A percentile compares a stretch with the other conserved stretches of the same genome.
phyloP scores from a whole-genome alignment of 2,797 vertebrate genomes.

The Anableps anableps region DNA sequence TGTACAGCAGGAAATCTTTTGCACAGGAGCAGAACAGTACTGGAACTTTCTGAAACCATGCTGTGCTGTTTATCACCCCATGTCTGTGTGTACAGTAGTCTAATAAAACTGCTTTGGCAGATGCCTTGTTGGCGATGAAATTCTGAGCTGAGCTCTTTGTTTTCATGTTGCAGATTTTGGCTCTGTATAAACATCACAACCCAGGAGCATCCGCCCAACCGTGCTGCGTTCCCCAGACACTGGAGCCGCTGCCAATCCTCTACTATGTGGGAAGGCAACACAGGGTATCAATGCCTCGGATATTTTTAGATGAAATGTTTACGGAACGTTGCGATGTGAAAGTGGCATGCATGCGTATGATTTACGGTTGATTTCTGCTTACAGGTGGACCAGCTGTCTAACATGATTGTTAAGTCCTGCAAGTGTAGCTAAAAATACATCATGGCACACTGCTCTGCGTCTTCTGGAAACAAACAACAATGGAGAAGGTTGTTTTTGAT shows the following conservation, averaged over 20 bases:
- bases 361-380: slow-evolving; percentile 47
- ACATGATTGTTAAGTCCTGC: slow-evolving; percentile 92
- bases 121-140: not conserved
- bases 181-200: slow-evolving; percentile 92
- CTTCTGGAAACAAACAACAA: slow-evolving; percentile 31
- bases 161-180: slow-evolving; percentile 83
- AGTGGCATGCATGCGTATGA: slow-evolving; percentile 4
- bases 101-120: not conserved
- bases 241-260: slow-evolving; percentile 89
- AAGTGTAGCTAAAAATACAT: slow-evolving; percentile 87
- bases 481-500: slow-evolving; percentile 31
- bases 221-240: slow-evolving; percentile 88
- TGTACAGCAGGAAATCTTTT: no score
- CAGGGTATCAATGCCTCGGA: slow-evolving; percentile 71
- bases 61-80: not conserved
- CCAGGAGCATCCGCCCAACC: slow-evolving; percentile 92
- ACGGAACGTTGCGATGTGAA: slow-evolving; percentile 3
- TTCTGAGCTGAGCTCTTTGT: not conserved
- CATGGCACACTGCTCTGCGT: slow-evolving; percentile 17
- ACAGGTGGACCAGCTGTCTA: slow-evolving; percentile 91
- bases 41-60: no score
- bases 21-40: no score
- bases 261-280: slow-evolving; percentile 91
- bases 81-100: not conserved
- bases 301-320: slow-evolving; percentile 14